phyloP scores from a whole-genome alignment of 2,888 invertebrate genomes.

The Dynastes tityus region DNA sequence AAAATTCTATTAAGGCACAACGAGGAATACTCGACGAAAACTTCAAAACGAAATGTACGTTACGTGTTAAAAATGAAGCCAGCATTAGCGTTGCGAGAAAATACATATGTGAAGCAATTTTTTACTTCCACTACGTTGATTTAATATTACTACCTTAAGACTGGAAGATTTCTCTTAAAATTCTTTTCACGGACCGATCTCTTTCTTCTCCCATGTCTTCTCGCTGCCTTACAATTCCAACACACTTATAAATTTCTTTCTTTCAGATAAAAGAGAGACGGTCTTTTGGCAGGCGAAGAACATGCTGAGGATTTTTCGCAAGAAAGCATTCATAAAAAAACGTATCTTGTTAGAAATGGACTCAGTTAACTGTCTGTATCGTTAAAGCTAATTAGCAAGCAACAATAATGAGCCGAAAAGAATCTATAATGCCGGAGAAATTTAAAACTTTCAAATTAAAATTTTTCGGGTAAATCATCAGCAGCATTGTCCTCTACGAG shows the following conservation, averaged over 20 bases:
- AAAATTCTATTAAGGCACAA: slow-evolving; percentile 9
- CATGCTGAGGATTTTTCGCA: background rate
- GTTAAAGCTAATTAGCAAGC: no score
- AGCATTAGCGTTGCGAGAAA: slow-evolving; percentile 20
- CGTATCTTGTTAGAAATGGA: background rate
- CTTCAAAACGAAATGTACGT: background rate
- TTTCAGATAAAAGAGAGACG: slow-evolving; percentile 4
- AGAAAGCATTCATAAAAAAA: background rate
- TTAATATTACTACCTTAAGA: slow-evolving; percentile 31
- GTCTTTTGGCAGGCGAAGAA: no score
- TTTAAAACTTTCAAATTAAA: no score
- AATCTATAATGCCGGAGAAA: no score
- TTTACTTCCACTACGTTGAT: slow-evolving; percentile 38
- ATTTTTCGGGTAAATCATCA: no score
- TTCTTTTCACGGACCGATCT: slow-evolving; percentile 29
- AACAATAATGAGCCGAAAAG: no score
- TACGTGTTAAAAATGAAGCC: slow-evolving; percentile 18
- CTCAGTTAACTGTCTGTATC: no score
- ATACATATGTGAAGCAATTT: slow-evolving; percentile 36
- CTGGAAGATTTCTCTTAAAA: slow-evolving; percentile 25
- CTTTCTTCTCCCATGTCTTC: background rate
- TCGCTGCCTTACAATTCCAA: background rate
- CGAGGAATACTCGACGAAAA: background rate
- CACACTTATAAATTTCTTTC: slow-evolving; percentile 29
- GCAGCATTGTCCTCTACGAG: no score